Evolutionary conservation across 2,113 vertebrate genomes (phyloP), one percentile per base, ranked within the genome.

Genomic region (Vicugna pacos): DNA sequence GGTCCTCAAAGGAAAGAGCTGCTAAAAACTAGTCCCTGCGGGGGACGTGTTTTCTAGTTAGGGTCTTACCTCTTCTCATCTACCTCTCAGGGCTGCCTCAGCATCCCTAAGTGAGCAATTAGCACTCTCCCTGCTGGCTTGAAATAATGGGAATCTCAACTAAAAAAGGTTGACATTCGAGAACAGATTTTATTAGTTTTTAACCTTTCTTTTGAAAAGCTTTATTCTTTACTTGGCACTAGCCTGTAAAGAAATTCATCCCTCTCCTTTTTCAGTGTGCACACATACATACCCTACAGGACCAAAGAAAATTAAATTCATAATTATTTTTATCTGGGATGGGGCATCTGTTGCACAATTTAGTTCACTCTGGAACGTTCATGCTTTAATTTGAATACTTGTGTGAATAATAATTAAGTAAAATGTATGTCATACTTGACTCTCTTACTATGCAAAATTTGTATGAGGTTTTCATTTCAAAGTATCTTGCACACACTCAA

Each of bases 101-200:
- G 54, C 60, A 72, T 89, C 80, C 91, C 52, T 94, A 88, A 95
- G 86, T 85, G 94, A 96, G 87, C 96, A 96, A 97, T 97, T 97
- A 97, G 90, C 87, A 69, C 70, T 93, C 80, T 87, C 52, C 93
- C 92, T 95, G 96, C 83, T 97, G 97, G 72, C 93, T 95, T 76
- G 58, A 54, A 95, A 97, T 93, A 83, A 96, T 85, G 65, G 42
- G 80, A 96, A 94, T 75, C 73, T 95, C 81, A 72, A 77, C 15
- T 65, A 35, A 86, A 81, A 89, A 88, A 95, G 93, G 92, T 92
- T 72, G 81, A 38, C 92, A 95, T 85, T 90, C 95, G 95, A 95
- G 84, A 96, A 88, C 16, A 91, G 90, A 96, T 97, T 84, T 88
- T 77, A 96, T 85, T 93, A 83, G 26, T 88, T 54, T 81, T 48